These are phyloP conservation scores for Craniophora ligustri DNA, from an alignment of 2,888 invertebrate genomes.

Conservation along the genomic window DNA sequence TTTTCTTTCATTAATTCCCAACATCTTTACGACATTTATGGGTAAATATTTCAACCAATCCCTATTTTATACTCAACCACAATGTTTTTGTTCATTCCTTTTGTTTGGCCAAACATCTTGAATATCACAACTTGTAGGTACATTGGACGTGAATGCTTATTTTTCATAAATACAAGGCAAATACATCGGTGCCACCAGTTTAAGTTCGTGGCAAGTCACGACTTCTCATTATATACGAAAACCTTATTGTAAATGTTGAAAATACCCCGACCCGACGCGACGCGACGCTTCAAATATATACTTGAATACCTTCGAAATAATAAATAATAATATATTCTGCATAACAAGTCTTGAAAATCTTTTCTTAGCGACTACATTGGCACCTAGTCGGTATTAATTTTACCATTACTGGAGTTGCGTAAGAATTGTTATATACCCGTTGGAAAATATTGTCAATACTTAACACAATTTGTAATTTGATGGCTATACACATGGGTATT, in stretches of 20 bases:
- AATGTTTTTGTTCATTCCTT: background rate
- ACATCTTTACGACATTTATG: too few relatives aligned
- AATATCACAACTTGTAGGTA: slow-evolving; percentile 1
- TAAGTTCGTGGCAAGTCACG: slow-evolving; percentile 50
- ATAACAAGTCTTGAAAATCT: too few relatives aligned
- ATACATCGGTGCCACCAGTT: slow-evolving; percentile 29
- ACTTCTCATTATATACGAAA: slow-evolving; percentile 42
- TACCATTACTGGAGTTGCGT: background rate
- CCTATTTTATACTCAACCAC: background rate
- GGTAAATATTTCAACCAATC: background rate
- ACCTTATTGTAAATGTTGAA: slow-evolving; percentile 47
- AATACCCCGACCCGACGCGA: too few relatives aligned
- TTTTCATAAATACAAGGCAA: slow-evolving; percentile 54
- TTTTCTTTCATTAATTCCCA: too few relatives aligned
- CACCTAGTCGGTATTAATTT: too few relatives aligned
- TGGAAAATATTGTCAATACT: slow-evolving; percentile 11
- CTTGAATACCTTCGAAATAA: too few relatives aligned
- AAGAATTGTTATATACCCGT: slow-evolving; percentile 11
- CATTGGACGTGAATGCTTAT: slow-evolving; percentile 29
- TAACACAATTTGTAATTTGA: too few relatives aligned
- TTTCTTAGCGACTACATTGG: too few relatives aligned
- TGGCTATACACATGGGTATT: too few relatives aligned
- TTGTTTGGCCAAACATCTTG: slow-evolving; percentile 5
- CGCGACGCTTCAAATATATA: slow-evolving; percentile 45
- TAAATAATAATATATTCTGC: too few relatives aligned